Evolutionary conservation across 2,888 invertebrate species (phyloP).

Genomic region (Anarsia innoxiella): DNA sequence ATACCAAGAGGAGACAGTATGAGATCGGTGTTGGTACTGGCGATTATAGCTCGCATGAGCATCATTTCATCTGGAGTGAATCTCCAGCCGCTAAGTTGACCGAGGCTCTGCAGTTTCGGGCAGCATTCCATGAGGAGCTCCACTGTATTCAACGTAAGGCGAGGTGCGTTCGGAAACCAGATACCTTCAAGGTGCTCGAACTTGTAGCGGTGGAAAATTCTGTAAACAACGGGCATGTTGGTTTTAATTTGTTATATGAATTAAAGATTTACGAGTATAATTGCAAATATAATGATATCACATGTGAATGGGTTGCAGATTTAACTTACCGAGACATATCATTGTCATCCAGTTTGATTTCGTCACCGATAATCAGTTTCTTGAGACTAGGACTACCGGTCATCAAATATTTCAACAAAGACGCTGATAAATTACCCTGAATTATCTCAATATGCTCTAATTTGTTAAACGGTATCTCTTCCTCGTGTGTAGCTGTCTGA

Average conservation of each 20-base stretch:
- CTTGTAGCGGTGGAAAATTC: constrained; percentile 78
- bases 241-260: too few species aligned
- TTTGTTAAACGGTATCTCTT: constrained; percentile 74
- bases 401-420: constrained; percentile 76
- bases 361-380: constrained; percentile 79
- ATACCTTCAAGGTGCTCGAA: constrained; percentile 78
- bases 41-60: constrained; percentile 77
- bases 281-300: background rate
- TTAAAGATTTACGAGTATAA: too few species aligned
- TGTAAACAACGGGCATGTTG: constrained; percentile 36
- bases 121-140: constrained; percentile 80
- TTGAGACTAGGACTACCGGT: constrained; percentile 75
- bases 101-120: constrained; percentile 78
- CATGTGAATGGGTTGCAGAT: background rate
- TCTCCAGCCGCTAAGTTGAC: constrained; percentile 81
- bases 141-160: constrained; percentile 77
- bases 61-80: constrained; percentile 80
- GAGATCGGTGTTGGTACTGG: constrained; percentile 79
- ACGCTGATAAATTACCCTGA: constrained; percentile 76
- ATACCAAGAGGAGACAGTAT: constrained; percentile 77
- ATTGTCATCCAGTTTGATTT: constrained; percentile 78
- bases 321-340: constrained; percentile 77
- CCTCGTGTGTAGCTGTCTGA: constrained; percentile 74
- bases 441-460: constrained; percentile 80
- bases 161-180: constrained; percentile 81